Conservation (phyloP, 2,113 vertebrate genomes). For the Anguilla japonica region DNA sequence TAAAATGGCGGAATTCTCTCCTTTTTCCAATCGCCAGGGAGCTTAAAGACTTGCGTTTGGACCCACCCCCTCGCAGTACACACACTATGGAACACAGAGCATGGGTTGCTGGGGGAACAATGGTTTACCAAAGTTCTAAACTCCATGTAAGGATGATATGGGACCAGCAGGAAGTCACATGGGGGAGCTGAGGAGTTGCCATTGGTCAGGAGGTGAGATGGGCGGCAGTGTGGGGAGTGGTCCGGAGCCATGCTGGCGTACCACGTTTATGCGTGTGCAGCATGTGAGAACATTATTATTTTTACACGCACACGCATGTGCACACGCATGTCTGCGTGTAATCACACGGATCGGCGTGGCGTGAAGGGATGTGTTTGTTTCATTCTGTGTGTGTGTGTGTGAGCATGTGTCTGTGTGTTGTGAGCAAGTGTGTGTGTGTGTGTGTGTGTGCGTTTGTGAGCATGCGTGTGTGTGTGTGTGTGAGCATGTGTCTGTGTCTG, state of each 20-base stretch:
- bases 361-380: no score
- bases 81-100: constrained; percentile 46
- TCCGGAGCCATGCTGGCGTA: constrained; percentile 28
- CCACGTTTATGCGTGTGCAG: neutral
- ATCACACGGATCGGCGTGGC: no score
- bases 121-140: constrained; percentile 63
- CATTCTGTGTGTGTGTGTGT: no score
- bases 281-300: neutral
- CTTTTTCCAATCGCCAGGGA: constrained; percentile 1
- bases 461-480: no score
- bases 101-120: constrained; percentile 26
- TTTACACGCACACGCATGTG: no score
- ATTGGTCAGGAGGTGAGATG: neutral
- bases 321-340: no score
- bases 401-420: no score
- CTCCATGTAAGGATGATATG: constrained; percentile 37
- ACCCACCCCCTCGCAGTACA: constrained; percentile 42
- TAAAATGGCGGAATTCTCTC: constrained; percentile 48
- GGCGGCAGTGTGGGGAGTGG: neutral
- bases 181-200: neutral
- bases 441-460: no score
- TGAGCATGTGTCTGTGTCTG: no score
- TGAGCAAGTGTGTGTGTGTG: no score
- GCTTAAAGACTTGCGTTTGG: neutral
- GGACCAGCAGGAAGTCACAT: neutral